Evolutionary conservation across 2,113 vertebrate species (phyloP).

Genomic region (Tapirus terrestris): DNA sequence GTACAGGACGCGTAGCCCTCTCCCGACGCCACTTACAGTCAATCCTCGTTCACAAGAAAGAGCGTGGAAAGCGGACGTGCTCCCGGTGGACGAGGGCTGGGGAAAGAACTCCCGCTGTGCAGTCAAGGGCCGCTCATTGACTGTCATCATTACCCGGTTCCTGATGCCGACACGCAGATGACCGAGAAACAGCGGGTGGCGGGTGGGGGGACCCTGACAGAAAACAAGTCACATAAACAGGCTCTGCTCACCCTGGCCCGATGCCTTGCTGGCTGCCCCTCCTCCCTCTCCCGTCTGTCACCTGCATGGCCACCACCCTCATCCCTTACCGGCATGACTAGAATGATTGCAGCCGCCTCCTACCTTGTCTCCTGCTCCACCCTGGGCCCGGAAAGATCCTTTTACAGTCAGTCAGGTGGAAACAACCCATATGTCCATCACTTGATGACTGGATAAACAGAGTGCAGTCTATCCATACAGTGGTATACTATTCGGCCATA

Average conservation of each 20-base stretch:
- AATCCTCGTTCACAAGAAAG: not conserved
- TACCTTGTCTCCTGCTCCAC: not conserved
- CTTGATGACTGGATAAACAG: not conserved
- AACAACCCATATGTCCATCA: not conserved
- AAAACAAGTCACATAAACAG: not conserved
- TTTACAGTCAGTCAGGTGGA: not conserved
- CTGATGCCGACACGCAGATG: no score
- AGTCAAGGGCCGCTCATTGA: not conserved
- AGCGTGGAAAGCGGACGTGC: accelerated
- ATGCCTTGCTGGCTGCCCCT: no score
- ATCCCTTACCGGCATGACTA: not conserved
- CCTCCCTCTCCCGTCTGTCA: not conserved
- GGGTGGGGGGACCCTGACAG: no score
- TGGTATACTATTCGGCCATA: not conserved
- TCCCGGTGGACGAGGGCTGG: accelerated
- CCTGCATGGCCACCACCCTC: no score
- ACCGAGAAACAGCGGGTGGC: not conserved
- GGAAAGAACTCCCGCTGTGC: accelerated
- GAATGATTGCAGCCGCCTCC: not conserved
- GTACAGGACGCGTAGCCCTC: accelerated
- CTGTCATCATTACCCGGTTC: not conserved
- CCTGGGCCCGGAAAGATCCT: not conserved
- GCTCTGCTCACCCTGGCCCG: no score
- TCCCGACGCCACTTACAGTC: not conserved
- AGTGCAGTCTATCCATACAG: no score